These are phyloP conservation scores for Imbricaverruca yamaguchii DNA, from an alignment of 2,888 invertebrate species.

Conservation along the genomic window DNA sequence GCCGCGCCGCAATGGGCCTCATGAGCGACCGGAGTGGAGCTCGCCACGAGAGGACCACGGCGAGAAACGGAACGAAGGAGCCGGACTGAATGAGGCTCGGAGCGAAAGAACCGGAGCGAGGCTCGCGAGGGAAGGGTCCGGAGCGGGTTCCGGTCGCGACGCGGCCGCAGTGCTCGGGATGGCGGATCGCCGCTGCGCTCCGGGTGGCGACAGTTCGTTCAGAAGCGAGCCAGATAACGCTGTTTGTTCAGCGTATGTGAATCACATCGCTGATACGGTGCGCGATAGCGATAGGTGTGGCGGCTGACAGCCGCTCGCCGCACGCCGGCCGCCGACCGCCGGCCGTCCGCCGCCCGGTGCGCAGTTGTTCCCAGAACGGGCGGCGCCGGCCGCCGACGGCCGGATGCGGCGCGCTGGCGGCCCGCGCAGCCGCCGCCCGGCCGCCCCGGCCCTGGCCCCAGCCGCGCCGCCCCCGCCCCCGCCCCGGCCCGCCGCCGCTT, in stretches of 20 bases:
- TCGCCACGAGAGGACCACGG: too few species aligned
- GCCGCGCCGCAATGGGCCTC: too few species aligned
- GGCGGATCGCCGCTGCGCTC: too few species aligned
- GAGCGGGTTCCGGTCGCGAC: too few species aligned
- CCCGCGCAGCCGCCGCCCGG: background rate
- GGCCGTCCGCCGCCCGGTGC: background rate
- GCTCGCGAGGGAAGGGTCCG: too few species aligned
- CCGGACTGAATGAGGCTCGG: too few species aligned
- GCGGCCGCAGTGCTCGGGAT: too few species aligned
- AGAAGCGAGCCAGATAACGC: background rate
- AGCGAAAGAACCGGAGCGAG: too few species aligned
- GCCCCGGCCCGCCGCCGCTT: background rate
- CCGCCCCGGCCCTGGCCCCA: background rate
- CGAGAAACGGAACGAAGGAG: too few species aligned
- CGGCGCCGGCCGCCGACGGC: background rate
- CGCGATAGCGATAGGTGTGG: constrained; percentile 6
- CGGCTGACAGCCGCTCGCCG: background rate
- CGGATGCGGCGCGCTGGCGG: background rate
- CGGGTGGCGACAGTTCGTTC: too few species aligned
- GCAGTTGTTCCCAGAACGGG: constrained; percentile 4
- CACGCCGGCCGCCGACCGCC: background rate
- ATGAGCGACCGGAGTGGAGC: too few species aligned
- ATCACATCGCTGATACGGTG: background rate
- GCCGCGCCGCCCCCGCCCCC: background rate
- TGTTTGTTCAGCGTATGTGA: constrained; percentile 14